Evolutionary conservation across 2,888 invertebrate species (phyloP).

Genomic region (Merodon equestris): DNA sequence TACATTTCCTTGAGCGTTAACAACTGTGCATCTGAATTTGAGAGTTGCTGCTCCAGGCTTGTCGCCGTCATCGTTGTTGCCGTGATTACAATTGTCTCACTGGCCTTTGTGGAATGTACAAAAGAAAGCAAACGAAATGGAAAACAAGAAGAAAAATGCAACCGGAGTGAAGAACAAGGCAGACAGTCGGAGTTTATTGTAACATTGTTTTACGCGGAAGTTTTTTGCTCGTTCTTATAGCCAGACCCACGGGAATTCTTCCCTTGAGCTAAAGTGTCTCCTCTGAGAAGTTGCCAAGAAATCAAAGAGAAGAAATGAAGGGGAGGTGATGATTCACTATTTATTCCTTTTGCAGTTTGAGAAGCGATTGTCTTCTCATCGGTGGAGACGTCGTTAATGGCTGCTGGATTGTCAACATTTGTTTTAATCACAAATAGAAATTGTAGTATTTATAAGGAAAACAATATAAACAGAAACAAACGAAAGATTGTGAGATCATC

Average conservation of each 20-base stretch:
- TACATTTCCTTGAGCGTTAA: conserved; percentile 62
- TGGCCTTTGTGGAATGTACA: conserved; percentile 20
- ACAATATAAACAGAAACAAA: too few relatives aligned
- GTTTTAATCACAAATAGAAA: too few relatives aligned
- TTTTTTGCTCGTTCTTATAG: conserved; percentile 10
- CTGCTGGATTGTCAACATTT: background rate
- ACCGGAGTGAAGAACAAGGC: conserved; percentile 8
- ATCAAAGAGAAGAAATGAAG: too few relatives aligned
- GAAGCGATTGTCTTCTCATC: background rate
- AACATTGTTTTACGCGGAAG: conserved; percentile 56
- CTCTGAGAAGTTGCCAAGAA: background rate
- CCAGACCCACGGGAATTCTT: too few relatives aligned
- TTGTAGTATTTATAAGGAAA: too few relatives aligned
- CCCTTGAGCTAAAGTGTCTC: background rate
- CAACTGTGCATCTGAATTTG: conserved; percentile 9
- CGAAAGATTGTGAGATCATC: too few relatives aligned
- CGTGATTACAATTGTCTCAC: background rate
- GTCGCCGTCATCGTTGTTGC: conserved; percentile 22
- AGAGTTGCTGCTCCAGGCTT: conserved; percentile 18
- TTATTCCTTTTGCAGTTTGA: background rate
- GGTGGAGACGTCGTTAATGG: background rate
- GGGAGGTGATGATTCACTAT: too few relatives aligned
- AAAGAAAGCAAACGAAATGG: conserved; percentile 47
- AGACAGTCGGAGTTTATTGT: conserved; percentile 56
- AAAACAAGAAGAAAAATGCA: too few relatives aligned